phyloP scores from a whole-genome alignment of 2,888 invertebrate species.

The Boloria selene region DNA sequence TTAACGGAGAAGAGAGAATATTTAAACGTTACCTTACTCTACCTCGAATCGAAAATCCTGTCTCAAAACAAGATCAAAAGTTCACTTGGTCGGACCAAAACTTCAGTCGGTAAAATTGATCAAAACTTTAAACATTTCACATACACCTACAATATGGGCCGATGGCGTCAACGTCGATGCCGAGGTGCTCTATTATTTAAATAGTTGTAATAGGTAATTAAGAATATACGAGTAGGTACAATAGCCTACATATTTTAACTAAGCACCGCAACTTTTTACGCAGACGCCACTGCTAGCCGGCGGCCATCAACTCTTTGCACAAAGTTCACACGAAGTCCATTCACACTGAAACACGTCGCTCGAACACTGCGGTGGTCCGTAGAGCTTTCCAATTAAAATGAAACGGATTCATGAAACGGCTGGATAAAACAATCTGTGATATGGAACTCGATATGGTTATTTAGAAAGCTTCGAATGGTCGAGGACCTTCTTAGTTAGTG shows the following conservation, averaged over 20 bases:
- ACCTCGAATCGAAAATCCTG: conserved; percentile 74
- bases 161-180: conserved; percentile 1
- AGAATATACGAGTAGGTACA: neutral
- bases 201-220: neutral
- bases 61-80: conserved; percentile 78
- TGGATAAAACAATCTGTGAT: conserved; percentile 39
- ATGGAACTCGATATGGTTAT: conserved; percentile 43
- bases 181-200: conserved; percentile 9
- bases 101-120: conserved; percentile 80
- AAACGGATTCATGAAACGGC: conserved; percentile 24
- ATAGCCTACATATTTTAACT: neutral
- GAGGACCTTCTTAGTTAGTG: conserved; percentile 35
- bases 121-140: conserved; percentile 65
- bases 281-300: neutral
- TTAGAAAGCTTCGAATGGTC: conserved; percentile 41
- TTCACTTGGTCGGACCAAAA: conserved; percentile 82
- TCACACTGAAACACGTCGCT: conserved; percentile 50
- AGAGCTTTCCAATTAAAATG: conserved; percentile 49
- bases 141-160: conserved; percentile 39
- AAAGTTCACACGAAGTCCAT: conserved; percentile 51
- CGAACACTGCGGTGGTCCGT: conserved; percentile 53
- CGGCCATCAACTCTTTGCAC: conserved; percentile 25
- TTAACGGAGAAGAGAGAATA: conserved; percentile 70
- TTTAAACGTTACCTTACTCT: conserved; percentile 66
- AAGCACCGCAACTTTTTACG: neutral